Percentiles rank a stretch among this genome's conserved stretches.
Evolutionary conservation across 2,888 invertebrate species (phyloP).

Genomic region (Phasia obesa): DNA sequence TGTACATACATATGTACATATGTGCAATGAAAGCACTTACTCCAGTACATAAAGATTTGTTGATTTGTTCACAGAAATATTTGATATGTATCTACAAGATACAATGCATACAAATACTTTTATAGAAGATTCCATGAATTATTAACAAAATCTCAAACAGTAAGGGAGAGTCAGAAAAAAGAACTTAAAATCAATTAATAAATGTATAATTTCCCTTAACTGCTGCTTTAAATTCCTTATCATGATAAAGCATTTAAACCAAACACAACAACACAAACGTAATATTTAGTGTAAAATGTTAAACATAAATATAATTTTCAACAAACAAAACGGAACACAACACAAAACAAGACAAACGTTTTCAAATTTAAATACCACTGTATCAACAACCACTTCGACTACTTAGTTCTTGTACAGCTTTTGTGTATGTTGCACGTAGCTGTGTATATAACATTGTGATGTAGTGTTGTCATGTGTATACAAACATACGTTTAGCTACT

Average conservation of each 20-base stretch:
- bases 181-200: conserved; percentile 61
- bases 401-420: conserved; percentile 10
- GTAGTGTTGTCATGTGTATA: not conserved
- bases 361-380: conserved; percentile 55
- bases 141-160: conserved; percentile 33
- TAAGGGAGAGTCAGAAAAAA: conserved; percentile 11
- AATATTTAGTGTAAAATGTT: conserved; percentile 51
- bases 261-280: conserved; percentile 8
- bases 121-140: conserved; percentile 43
- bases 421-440: conserved; percentile 8
- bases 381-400: conserved; percentile 44
- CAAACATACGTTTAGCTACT: not conserved
- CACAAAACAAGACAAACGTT: conserved; percentile 33
- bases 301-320: conserved; percentile 54
- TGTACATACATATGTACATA: not conserved
- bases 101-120: conserved; percentile 26
- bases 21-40: too few species aligned
- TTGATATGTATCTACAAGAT: conserved; percentile 37
- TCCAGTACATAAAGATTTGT: too few species aligned
- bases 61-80: conserved; percentile 6
- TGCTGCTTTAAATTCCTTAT: conserved; percentile 68
- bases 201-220: conserved; percentile 56
- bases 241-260: conserved; percentile 47
- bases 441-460: not conserved
- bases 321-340: conserved; percentile 29